These are phyloP conservation scores for Styela clava DNA, from an alignment of 23 tunicate species.

Conservation along the genomic window DNA sequence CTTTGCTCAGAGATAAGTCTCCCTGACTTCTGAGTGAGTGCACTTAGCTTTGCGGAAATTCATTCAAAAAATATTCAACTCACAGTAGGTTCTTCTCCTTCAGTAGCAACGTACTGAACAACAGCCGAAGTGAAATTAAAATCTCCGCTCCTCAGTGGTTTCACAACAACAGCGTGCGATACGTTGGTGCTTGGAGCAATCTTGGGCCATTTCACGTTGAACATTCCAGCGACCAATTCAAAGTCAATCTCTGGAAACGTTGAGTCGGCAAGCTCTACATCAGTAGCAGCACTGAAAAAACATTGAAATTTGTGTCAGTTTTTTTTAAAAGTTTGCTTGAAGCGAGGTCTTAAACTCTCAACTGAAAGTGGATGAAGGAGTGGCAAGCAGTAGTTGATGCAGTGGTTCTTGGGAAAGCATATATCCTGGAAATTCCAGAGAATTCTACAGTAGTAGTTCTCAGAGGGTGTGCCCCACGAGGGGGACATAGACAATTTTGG, in stretches of 20 bases:
- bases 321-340: background rate
- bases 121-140: conserved; percentile 86
- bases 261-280: conserved; percentile 85
- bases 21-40: too few relatives aligned
- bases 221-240: conserved; percentile 56
- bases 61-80: too few relatives aligned
- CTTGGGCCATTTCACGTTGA: conserved; percentile 72
- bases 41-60: too few relatives aligned
- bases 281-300: conserved; percentile 59
- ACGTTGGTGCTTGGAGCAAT: conserved; percentile 53
- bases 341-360: background rate
- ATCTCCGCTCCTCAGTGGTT: conserved; percentile 46
- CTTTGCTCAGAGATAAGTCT: too few relatives aligned
- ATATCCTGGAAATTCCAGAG: too few relatives aligned
- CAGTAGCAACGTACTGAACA: conserved; percentile 83
- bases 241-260: conserved; percentile 70
- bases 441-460: too few relatives aligned
- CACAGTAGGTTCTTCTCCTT: conserved; percentile 79
- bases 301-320: background rate
- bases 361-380: too few relatives aligned
- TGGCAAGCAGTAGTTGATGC: too few relatives aligned
- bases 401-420: too few relatives aligned
- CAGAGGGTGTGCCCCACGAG: too few relatives aligned
- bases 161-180: conserved; percentile 60
- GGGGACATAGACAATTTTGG: too few relatives aligned